Evolutionary conservation across 2,113 vertebrate genomes (phyloP).

Genomic region (Nicator chloris): DNA sequence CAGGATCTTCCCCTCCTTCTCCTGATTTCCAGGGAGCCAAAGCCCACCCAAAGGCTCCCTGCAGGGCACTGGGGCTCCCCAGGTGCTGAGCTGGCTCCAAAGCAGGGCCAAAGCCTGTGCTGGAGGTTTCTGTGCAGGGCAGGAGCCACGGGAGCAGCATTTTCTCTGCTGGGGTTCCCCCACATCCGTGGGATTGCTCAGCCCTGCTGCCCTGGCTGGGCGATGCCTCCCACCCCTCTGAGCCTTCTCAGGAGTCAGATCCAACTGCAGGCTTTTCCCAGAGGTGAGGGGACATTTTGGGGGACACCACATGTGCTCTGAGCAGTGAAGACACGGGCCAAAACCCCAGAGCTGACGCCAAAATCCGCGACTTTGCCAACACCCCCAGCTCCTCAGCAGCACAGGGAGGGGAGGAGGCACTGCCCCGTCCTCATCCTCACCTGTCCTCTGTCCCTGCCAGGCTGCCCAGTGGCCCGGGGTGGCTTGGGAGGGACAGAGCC

Average conservation of each 20-base stretch:
- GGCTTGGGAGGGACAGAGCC: neutral
- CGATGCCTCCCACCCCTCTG: neutral
- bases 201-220: neutral
- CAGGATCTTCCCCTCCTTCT: neutral
- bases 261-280: neutral
- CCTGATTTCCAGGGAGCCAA: neutral
- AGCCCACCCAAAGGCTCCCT: neutral
- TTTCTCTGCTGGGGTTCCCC: neutral
- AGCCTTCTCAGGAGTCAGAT: neutral
- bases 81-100: neutral
- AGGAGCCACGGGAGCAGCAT: neutral
- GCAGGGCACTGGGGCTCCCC: neutral
- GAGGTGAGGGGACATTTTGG: neutral
- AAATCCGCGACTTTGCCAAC: rapidly evolving
- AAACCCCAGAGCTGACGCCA: neutral
- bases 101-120: neutral
- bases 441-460: neutral
- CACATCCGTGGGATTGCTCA: neutral
- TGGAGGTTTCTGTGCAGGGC: neutral
- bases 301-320: neutral
- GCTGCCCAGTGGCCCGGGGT: neutral
- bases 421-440: neutral
- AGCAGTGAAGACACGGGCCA: neutral
- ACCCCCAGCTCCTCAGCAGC: neutral
- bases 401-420: neutral